Conservation (phyloP, 2,888 invertebrate species). For the Dysmachus trigonus region DNA sequence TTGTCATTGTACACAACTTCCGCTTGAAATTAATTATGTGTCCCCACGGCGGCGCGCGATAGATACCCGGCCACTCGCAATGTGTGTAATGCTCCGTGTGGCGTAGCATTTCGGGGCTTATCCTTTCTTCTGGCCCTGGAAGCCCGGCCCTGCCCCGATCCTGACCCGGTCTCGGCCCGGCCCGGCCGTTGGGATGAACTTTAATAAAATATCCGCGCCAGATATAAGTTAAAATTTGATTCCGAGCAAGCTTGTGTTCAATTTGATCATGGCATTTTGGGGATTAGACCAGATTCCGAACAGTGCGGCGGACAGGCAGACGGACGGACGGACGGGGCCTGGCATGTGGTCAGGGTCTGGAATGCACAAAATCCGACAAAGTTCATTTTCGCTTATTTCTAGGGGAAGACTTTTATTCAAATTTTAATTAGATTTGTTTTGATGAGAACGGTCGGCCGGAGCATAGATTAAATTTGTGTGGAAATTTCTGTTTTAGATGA, state of each 20-base stretch:
- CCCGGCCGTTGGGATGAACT: neutral
- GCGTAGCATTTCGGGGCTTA: constrained; percentile 29
- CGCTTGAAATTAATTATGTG: constrained; percentile 42
- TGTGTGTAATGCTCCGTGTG: constrained; percentile 21
- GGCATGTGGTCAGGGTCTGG: neutral
- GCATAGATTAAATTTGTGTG: neutral
- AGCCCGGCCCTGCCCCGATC: too few relatives aligned
- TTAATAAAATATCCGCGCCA: constrained; percentile 24
- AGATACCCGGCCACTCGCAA: constrained; percentile 3
- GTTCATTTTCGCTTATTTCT: constrained; percentile 1
- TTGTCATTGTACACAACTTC: constrained; percentile 41
- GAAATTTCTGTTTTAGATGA: neutral
- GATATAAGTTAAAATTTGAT: constrained; percentile 36
- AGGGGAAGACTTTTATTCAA: neutral
- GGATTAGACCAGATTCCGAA: neutral
- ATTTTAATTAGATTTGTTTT: constrained; percentile 31
- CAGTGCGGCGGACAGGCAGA: neutral
- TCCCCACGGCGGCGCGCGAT: constrained; percentile 23
- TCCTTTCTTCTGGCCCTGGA: neutral
- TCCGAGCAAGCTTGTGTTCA: constrained; percentile 19
- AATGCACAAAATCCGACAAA: constrained; percentile 12
- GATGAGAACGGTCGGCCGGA: neutral
- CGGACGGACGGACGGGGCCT: neutral
- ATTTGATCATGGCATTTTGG: constrained; percentile 31
- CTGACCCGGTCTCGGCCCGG: too few relatives aligned